Percentiles rank a stretch among this genome's conserved stretches.
These are phyloP conservation scores for Lasiurus cinereus DNA, from an alignment of 2,113 vertebrate species.

Conservation along the genomic window DNA sequence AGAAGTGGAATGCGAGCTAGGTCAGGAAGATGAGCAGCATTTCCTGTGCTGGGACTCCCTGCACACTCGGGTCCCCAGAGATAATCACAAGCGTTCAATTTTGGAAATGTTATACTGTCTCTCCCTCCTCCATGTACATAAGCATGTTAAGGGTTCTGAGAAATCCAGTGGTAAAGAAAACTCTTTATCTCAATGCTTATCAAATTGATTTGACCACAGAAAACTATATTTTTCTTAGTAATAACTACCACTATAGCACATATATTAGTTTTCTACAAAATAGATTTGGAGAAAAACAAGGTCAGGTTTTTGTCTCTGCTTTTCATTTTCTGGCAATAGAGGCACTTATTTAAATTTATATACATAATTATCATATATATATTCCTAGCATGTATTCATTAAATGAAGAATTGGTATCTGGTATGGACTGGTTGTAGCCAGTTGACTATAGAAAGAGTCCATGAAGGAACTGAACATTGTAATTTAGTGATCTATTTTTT, in stretches of 20 bases:
- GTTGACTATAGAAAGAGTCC: neutral
- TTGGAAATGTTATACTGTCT: neutral
- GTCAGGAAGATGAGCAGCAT: neutral
- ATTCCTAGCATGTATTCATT: neutral
- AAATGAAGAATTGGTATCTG: neutral
- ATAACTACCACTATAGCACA: neutral
- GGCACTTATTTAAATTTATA: neutral
- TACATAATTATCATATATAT: neutral
- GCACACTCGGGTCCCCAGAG: neutral
- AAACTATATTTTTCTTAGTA: neutral
- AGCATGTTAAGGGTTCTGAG: neutral
- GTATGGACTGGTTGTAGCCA: neutral
- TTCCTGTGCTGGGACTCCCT: neutral
- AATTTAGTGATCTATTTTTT: slow-evolving; percentile 2
- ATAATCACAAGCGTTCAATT: neutral
- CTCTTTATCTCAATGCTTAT: neutral
- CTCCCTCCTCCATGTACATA: neutral
- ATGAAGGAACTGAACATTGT: slow-evolving; percentile 7
- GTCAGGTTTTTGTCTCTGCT: neutral
- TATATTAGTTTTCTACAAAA: neutral
- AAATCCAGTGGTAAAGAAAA: neutral
- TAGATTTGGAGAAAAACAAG: neutral
- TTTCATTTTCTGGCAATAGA: slow-evolving; percentile 27
- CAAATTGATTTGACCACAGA: slow-evolving; percentile 19
- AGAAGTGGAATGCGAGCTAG: neutral